These are phyloP conservation scores for Porites australiensis DNA, from an alignment of 64 coral and sea anemone genomes.

Conservation along the genomic window DNA sequence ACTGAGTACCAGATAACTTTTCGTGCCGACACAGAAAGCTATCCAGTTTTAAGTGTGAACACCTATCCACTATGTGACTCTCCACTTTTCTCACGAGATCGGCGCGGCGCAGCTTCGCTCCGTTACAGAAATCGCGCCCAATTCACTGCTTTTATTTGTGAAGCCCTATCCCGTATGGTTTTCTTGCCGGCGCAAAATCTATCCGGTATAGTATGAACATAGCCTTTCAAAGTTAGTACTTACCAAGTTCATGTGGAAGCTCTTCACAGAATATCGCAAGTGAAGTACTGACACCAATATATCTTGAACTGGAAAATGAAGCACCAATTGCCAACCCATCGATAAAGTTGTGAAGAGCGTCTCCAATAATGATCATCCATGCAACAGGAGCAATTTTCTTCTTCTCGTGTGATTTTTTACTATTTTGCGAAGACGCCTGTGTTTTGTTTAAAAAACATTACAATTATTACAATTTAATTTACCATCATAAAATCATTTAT, in stretches of 20 bases:
- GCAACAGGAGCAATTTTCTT: slow-evolving; percentile 80
- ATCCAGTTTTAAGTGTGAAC: too few species aligned
- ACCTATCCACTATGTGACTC: too few species aligned
- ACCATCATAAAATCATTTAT: too few species aligned
- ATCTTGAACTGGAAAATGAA: slow-evolving; percentile 77
- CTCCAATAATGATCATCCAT: slow-evolving; percentile 99
- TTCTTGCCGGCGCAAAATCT: too few species aligned
- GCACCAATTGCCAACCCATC: slow-evolving; percentile 98
- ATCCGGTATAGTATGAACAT: too few species aligned
- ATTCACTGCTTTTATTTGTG: too few species aligned
- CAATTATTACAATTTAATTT: not conserved
- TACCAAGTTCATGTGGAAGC: slow-evolving; percentile 95
- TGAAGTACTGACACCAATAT: slow-evolving; percentile 81
- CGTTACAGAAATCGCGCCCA: too few species aligned
- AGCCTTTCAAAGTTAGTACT: not conserved
- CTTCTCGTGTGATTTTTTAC: slow-evolving; percentile 6
- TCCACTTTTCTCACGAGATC: too few species aligned
- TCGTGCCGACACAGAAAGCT: too few species aligned
- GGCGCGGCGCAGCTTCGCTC: too few species aligned
- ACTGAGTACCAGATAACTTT: too few species aligned
- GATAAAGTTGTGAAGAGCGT: slow-evolving; percentile 95
- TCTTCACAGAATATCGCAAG: slow-evolving; percentile 98
- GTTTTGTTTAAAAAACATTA: not conserved
- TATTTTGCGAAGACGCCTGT: not conserved
- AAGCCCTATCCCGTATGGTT: too few species aligned